Evolutionary conservation across 2,888 invertebrate genomes (phyloP).

Genomic region (Drosophila melanosoma): DNA sequence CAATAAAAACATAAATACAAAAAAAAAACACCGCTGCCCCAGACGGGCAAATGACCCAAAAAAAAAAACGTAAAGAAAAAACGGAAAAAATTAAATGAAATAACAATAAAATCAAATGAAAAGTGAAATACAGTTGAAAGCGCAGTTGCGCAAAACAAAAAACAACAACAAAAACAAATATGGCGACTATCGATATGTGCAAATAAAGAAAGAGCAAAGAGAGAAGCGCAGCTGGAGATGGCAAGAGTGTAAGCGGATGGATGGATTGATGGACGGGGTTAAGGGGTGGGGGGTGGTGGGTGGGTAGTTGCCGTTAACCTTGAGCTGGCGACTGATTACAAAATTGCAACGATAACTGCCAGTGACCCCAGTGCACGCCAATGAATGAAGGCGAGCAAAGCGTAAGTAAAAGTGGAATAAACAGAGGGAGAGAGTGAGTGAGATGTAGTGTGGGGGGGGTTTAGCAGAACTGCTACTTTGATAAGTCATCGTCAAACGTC

Average conservation of each 20-base stretch:
- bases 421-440: too few relatives aligned
- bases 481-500: too few relatives aligned
- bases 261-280: background rate
- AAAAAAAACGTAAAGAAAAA: constrained; percentile 31
- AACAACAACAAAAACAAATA: constrained; percentile 43
- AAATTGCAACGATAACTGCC: too few relatives aligned
- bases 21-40: constrained; percentile 29
- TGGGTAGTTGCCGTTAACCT: too few relatives aligned
- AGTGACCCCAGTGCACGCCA: too few relatives aligned
- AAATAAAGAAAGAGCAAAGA: constrained; percentile 28
- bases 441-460: too few relatives aligned
- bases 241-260: constrained; percentile 4
- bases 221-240: constrained; percentile 3
- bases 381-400: too few relatives aligned
- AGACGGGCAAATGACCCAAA: constrained; percentile 77
- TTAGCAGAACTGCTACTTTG: too few relatives aligned
- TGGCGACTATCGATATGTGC: constrained; percentile 64
- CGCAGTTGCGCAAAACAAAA: constrained; percentile 26
- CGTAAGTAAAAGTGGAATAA: too few relatives aligned
- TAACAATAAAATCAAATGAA: constrained; percentile 37
- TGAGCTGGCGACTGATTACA: too few relatives aligned
- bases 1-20: constrained; percentile 52
- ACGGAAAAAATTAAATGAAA: constrained; percentile 28
- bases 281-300: too few relatives aligned
- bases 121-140: constrained; percentile 50